Base-by-base conservation (phyloP, 2,888 invertebrate species). In the Ernsta delagoae region DNA sequence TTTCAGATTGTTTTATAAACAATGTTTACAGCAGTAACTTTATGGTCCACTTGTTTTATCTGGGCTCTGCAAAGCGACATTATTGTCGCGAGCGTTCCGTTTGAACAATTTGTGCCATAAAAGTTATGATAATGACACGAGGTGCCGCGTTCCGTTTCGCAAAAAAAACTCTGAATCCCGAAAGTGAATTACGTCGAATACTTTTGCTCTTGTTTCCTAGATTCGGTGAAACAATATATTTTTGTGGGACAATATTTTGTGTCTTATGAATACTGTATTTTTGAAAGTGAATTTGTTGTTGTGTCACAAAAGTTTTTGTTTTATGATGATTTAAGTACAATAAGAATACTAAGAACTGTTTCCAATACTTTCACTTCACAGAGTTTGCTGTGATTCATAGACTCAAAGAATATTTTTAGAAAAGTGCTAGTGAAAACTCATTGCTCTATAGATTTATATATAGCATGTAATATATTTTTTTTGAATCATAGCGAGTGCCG, bases 1-100 rank as follows among this genome's bases (percentile, higher is more conserved):
- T 79, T 81, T 84, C 77, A 83, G 86, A 92, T 91, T 91, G 91
- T 90, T 92, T 89, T 90, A 90, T 89, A 90, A 91, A 91, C 90
- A 91, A 91, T 89, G 90, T 91, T 92, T 90, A 88, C 89, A 89
- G 82, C 87, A 87, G 85, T 83, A 84, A 86, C 87, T 92, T 92
- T 89, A 92, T 86, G 88, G 86, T 83, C 86, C 87, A 89, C 87
- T 89, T 86, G 89, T 81, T 90, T 88, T 90, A 88, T 90, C 79
- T 81, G 77, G 77, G 77, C 61, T 82, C 83, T 79, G 83, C 83
- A 83, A 83, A 82, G 84, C 81, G 82, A 84, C 86, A 87, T 88
- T 88, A 87, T 86, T 85, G 82, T 81, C 83, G 77, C 81, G 53
- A 54, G 53, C 78, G 80, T 86, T 85, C 82, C 83, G 83, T 85